phyloP scores from a whole-genome alignment of 1,140 invertebrate species.

The Trigoniulus corallinus region DNA sequence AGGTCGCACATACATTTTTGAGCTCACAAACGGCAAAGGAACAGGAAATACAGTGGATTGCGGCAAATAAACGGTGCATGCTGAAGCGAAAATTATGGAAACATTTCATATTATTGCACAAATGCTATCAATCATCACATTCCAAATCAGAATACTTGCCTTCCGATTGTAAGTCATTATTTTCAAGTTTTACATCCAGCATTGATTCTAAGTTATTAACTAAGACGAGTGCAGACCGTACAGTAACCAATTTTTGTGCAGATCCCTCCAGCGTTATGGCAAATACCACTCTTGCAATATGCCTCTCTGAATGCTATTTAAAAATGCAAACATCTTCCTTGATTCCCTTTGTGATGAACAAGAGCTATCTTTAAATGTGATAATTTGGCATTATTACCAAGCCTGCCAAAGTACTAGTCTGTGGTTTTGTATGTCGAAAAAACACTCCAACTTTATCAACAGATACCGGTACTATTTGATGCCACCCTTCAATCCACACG shows the following conservation, averaged over 20 bases:
- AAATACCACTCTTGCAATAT: conserved; percentile 58
- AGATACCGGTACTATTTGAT: conserved; percentile 64
- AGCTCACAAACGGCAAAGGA: conserved; percentile 41
- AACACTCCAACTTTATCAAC: conserved; percentile 90
- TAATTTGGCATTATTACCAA: conserved; percentile 9
- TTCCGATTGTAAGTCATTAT: conserved; percentile 19
- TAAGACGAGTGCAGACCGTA: conserved; percentile 71
- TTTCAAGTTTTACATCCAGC: conserved; percentile 50
- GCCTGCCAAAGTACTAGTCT: conserved; percentile 2
- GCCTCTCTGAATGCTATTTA: conserved; percentile 17
- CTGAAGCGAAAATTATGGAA: conserved; percentile 1
- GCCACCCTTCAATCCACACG: conserved; percentile 80
- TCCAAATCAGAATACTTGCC: conserved; percentile 14
- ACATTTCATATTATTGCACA: conserved; percentile 10
- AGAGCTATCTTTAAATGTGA: too few species aligned
- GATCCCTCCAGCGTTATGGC: conserved; percentile 79
- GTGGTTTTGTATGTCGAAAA: conserved; percentile 53
- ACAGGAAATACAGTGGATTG: conserved; percentile 31
- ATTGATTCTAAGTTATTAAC: conserved; percentile 54
- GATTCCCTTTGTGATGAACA: background rate
- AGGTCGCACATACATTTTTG: conserved; percentile 41
- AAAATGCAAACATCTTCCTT: background rate
- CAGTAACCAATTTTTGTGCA: conserved; percentile 85
- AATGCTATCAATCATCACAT: conserved; percentile 12
- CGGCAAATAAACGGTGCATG: background rate